These are phyloP conservation scores for Poliocrania exsul DNA, from an alignment of 2,797 vertebrate genomes.

Conservation along the genomic window DNA sequence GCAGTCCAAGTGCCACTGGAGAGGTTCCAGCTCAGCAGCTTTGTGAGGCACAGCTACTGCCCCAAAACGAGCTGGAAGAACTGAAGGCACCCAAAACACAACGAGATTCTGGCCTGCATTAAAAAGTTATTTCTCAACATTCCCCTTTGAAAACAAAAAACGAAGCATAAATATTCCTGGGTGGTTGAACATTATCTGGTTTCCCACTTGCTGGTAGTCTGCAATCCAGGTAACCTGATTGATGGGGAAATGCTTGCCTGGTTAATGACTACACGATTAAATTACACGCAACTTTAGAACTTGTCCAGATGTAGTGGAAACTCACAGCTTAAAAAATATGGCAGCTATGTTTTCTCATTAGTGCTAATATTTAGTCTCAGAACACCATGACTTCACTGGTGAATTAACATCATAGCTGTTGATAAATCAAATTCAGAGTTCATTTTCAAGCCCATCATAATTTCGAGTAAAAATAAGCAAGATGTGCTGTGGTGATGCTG, in stretches of 20 bases:
- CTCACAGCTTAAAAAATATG: neutral
- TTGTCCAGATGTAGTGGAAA: neutral
- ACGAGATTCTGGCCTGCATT: neutral
- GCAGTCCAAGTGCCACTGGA: neutral
- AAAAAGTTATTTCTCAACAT: neutral
- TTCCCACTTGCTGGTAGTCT: conserved; percentile 26
- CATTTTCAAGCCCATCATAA: conserved; percentile 12
- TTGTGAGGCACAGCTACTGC: neutral
- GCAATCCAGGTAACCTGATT: conserved; percentile 32
- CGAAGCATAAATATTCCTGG: neutral
- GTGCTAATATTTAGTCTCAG: conserved; percentile 4
- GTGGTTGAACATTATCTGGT: neutral
- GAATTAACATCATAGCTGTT: conserved; percentile 41
- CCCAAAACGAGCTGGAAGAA: neutral
- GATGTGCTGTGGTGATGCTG: neutral
- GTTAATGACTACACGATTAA: conserved; percentile 40
- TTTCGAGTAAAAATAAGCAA: conserved; percentile 41
- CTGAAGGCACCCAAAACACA: neutral
- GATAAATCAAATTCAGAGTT: conserved; percentile 50
- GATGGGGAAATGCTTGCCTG: conserved; percentile 15
- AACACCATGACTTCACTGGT: conserved; percentile 7
- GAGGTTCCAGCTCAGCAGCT: neutral
- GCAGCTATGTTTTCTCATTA: conserved; percentile 43
- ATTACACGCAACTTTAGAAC: conserved; percentile 31
- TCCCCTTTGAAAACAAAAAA: neutral